These are phyloP conservation scores for Triplophysa siluroides DNA, from an alignment of 2,113 vertebrate species.

Conservation along the genomic window DNA sequence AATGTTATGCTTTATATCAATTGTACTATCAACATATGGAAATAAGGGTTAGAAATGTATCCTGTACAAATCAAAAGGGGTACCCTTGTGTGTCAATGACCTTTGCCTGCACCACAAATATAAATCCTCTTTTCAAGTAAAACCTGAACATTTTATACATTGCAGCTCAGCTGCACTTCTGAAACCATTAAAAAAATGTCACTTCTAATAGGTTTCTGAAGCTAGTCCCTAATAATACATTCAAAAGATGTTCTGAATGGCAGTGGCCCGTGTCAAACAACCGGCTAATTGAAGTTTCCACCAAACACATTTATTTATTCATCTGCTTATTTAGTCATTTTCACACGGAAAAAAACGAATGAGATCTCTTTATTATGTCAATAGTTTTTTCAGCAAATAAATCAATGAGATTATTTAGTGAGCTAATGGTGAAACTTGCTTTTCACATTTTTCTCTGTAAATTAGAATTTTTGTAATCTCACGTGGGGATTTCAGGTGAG, in stretches of 20 bases:
- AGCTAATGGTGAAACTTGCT: too few relatives aligned
- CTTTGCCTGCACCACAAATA: slow-evolving; percentile 22
- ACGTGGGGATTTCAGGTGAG: too few relatives aligned
- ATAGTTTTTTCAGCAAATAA: too few relatives aligned
- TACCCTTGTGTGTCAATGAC: neutral
- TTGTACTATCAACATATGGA: too few relatives aligned
- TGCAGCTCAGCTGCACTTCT: slow-evolving; percentile 16
- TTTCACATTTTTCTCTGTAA: too few relatives aligned
- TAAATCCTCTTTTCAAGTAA: slow-evolving; percentile 23
- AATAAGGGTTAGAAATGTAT: neutral
- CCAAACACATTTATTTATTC: slow-evolving; percentile 30
- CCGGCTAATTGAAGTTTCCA: slow-evolving; percentile 29
- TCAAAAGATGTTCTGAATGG: slow-evolving; percentile 27
- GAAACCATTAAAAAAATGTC: slow-evolving; percentile 1
- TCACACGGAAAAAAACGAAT: too few relatives aligned
- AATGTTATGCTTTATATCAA: too few relatives aligned
- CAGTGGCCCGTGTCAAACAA: slow-evolving; percentile 28
- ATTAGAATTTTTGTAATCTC: too few relatives aligned
- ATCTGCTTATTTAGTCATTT: slow-evolving; percentile 32
- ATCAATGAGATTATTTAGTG: too few relatives aligned
- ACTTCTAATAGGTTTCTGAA: slow-evolving; percentile 28
- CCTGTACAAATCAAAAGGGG: neutral
- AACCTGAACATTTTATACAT: slow-evolving; percentile 22
- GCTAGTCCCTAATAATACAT: neutral
- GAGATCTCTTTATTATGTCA: too few relatives aligned